phyloP scores from a whole-genome alignment of 2,797 vertebrate genomes.

The Alca torda region DNA sequence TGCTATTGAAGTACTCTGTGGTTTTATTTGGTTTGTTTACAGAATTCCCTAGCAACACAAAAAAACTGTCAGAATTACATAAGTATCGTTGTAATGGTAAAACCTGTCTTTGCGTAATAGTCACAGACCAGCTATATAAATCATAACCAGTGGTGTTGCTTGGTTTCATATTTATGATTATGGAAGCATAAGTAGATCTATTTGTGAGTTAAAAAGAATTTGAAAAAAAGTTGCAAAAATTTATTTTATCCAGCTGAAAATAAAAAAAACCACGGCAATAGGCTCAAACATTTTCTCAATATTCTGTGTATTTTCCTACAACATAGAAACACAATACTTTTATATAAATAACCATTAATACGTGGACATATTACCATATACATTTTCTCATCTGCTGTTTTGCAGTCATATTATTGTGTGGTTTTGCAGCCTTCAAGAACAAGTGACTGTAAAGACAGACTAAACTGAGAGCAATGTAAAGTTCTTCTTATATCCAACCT shows the following conservation, averaged over 20 bases:
- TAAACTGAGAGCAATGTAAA: not conserved
- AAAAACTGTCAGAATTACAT: slow-evolving; percentile 64
- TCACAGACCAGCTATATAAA: slow-evolving; percentile 11
- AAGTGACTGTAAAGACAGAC: not conserved
- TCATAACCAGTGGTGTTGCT: not conserved
- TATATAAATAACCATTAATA: not conserved
- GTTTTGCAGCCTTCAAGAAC: not conserved
- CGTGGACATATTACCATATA: not conserved
- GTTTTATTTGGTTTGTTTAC: slow-evolving; percentile 74
- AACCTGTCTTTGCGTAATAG: slow-evolving; percentile 22
- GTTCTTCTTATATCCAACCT: not conserved
- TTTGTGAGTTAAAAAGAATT: slow-evolving; percentile 16
- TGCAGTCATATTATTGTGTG: not conserved
- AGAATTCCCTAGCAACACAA: slow-evolving; percentile 75
- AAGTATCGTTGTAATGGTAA: slow-evolving; percentile 49
- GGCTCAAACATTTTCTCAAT: not conserved
- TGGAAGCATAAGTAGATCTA: slow-evolving; percentile 6
- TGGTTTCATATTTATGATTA: not conserved
- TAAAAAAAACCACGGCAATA: not conserved
- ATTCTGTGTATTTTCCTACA: not conserved
- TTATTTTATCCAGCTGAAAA: slow-evolving; percentile 16
- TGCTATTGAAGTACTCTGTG: slow-evolving; percentile 66
- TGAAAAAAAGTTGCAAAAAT: not conserved
- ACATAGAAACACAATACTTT: not conserved
- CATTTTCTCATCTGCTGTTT: not conserved